These are phyloP conservation scores for Heptranchias perlo DNA, from an alignment of 2,113 vertebrate genomes.

Conservation along the genomic window DNA sequence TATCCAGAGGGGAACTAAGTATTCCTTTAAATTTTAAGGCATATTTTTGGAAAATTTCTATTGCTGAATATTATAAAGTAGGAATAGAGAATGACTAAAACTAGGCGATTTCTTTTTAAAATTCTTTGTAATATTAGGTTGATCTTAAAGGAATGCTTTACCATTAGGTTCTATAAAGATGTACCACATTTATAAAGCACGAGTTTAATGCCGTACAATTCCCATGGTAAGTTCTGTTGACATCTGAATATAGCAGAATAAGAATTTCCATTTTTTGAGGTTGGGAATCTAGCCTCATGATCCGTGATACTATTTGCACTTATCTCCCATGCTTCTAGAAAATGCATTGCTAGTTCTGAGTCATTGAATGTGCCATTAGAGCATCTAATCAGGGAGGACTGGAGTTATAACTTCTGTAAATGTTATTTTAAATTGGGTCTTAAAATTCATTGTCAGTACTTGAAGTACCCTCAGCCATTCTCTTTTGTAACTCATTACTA, in stretches of 20 bases:
- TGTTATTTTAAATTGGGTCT: neutral
- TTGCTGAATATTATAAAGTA: neutral
- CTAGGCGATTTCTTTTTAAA: neutral
- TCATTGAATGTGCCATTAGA: neutral
- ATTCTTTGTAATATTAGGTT: neutral
- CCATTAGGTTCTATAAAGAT: neutral
- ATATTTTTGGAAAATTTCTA: too few relatives aligned
- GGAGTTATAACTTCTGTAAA: neutral
- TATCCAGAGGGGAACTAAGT: neutral
- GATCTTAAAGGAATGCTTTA: neutral
- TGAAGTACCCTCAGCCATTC: neutral
- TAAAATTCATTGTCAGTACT: neutral
- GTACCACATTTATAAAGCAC: neutral
- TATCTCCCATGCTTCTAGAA: neutral
- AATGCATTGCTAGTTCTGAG: neutral
- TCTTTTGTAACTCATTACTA: neutral
- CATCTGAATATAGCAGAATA: neutral
- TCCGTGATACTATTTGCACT: neutral
- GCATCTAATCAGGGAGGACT: neutral
- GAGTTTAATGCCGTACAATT: neutral
- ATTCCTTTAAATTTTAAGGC: neutral
- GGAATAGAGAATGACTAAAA: neutral
- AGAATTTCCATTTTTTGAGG: neutral
- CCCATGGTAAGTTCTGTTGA: neutral
- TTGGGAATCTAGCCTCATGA: neutral